Evolutionary conservation across 2,888 invertebrate genomes (phyloP), one percentile per base, ranked within the genome.

Genomic region (Cosmia pyralina): DNA sequence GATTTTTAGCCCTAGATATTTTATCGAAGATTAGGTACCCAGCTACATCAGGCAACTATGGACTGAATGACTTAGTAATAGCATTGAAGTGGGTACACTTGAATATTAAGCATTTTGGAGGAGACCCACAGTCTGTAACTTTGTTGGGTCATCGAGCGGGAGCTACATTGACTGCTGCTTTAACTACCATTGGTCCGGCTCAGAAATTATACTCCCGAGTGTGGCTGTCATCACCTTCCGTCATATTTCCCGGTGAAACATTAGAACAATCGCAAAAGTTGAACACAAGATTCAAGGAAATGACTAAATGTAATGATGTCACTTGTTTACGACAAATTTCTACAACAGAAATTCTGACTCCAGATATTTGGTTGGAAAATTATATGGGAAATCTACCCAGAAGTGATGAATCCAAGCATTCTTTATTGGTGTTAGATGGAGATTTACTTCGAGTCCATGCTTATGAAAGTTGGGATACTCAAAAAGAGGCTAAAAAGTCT

Each of bases 121-220:
- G 98, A 0, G 97, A 98, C 90, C 97, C 97, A 1, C 95, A 96
- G 1, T 96, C 98, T 5, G 98, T 99, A 0, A 98, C 98, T 0
- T 90, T 99, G 53, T 96, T 98, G 87, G 99, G 98, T 0, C 98
- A 98, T 90, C 97, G 98, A 38, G 98, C 98, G 0, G 98, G 98
- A 1, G 98, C 98, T 0, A 98, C 98, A 0, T 93, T 98, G 19
- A 98, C 98, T 0, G 97, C 98, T 0, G 98, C 98, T 0, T 93
- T 99, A 57, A 97, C 97, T 88, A 93, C 97, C 81, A 91, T 97
- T 95, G 17, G 94, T 91, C 83, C 96, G 72, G 95, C 97, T 4
- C 97, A 97, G 69, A 97, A 97, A 63, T 94, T 98, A 7, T 98
- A 98, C 88, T 95, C 97, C 0, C 95, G 97, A 67, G 98, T 97